Base-by-base conservation (phyloP, 2,888 invertebrate species). In the Sericinus montela region DNA sequence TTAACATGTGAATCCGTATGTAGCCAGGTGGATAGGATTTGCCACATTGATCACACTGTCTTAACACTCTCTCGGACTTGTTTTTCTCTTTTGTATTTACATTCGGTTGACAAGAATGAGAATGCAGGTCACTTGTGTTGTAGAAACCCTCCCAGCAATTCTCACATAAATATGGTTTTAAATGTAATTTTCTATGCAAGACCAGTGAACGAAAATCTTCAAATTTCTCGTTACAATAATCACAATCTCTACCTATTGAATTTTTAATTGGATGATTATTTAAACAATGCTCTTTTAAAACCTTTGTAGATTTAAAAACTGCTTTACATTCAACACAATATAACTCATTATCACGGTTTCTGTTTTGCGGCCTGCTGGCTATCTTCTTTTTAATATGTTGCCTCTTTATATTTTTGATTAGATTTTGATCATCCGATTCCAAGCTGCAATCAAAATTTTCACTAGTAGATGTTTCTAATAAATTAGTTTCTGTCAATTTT, bases 41-140 rank as follows among this genome's bases (percentile, higher is more conserved):
- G 0, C 89, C 89, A 58, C 89, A 89, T 53, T 88, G 85, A 53
- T 89, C 88, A 61, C 89, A 89, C 46, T 88, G 88, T 3, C 74
- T 62, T 48, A 86, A 55, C 0, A 69, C 56, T 58, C 59, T 73
- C 3, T 81, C 76, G 34, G 75, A 59, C 51, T 75, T 78, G 28
- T 57, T 65, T 50, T 72, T 78, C 23, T 72, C 72, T 51, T 74
- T 77, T 49, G 61, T 63, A 29, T 63, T 62, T 28, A 64, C 39
- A 32, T 75, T 77, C 0, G 82, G 81, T 52, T 72, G 71, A 54
- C 89, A 89, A 0, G 67, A 62, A 51, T 89, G 89, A 0, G 61
- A 53, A 14, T 67, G 69, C 1, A 80, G 51, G 14, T 80, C 77
- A 9, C 67, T 63, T 34, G 61, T 53, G 53, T 55, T 73, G 46